Percentiles rank a stretch among this genome's conserved stretches.
Conservation (phyloP, 2,113 vertebrate genomes). For the Callopanchax toddi region DNA sequence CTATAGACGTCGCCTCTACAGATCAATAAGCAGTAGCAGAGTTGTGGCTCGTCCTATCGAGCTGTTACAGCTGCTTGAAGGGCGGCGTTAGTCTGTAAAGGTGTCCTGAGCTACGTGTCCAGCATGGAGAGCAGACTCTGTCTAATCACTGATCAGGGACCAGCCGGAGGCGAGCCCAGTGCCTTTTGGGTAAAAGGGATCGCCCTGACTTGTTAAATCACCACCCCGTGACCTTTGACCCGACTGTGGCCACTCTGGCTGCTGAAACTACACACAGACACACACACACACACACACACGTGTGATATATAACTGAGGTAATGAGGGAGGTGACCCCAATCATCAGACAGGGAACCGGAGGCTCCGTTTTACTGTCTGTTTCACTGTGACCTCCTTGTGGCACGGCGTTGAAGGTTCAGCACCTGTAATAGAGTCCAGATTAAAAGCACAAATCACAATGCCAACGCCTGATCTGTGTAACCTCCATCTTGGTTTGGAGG, state of each 20-base stretch:
- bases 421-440: constrained; percentile 66
- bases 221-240: constrained; percentile 69
- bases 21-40: not conserved
- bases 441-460: constrained; percentile 69
- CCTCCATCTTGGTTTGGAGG: constrained; percentile 16
- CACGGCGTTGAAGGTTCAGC: constrained; percentile 62
- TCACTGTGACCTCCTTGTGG: constrained; percentile 35
- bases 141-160: constrained; percentile 70
- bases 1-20: too few species aligned
- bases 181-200: constrained; percentile 30
- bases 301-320: constrained; percentile 47
- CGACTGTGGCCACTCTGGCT: constrained; percentile 49
- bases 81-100: constrained; percentile 41
- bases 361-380: constrained; percentile 49
- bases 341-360: constrained; percentile 55
- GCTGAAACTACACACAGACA: constrained; percentile 36
- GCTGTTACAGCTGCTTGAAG: constrained; percentile 7
- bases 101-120: constrained; percentile 56
- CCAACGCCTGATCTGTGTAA: constrained; percentile 45
- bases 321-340: constrained; percentile 77
- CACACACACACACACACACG: constrained; percentile 37
- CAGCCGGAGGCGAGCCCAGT: constrained; percentile 30
- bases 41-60: not conserved
- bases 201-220: constrained; percentile 65
- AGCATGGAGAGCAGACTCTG: constrained; percentile 52